Percentiles rank a stretch among this genome's conserved stretches.
Conservation (phyloP, 1,140 invertebrate species). For the Helicoverpa armigera region DNA sequence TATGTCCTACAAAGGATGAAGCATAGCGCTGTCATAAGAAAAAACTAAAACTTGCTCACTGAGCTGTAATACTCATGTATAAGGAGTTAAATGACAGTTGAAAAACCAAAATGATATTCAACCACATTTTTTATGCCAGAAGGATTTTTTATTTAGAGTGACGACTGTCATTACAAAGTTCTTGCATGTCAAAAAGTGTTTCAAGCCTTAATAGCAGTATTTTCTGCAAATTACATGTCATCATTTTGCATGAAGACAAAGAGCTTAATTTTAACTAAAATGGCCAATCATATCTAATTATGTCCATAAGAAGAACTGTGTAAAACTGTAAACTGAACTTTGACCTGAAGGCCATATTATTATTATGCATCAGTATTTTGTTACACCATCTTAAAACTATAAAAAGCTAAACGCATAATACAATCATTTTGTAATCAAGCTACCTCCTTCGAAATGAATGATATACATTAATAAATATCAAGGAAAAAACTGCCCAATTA, state of each 20-base stretch:
- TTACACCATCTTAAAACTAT: too few relatives aligned
- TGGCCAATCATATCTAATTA: not conserved
- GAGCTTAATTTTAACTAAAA: not conserved
- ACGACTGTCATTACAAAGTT: not conserved
- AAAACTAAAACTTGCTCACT: too few relatives aligned
- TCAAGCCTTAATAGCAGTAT: not conserved
- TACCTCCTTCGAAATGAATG: not conserved
- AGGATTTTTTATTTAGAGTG: too few relatives aligned
- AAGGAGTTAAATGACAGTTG: too few relatives aligned
- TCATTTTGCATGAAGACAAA: not conserved
- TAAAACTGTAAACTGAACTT: not conserved
- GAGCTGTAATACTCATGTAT: too few relatives aligned
- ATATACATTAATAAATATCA: conserved; percentile 2
- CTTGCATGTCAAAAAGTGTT: conserved; percentile 18
- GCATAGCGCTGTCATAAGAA: too few relatives aligned
- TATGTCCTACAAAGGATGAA: too few relatives aligned
- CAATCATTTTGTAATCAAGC: not conserved
- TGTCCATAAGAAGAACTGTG: not conserved
- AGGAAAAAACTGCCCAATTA: conserved; percentile 1
- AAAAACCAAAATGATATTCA: too few relatives aligned
- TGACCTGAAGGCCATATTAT: too few relatives aligned
- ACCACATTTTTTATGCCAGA: too few relatives aligned
- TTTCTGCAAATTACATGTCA: conserved; percentile 11
- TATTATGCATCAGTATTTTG: too few relatives aligned
- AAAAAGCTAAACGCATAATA: too few relatives aligned